Base-by-base conservation (phyloP, 2,888 invertebrate genomes). In the Aphrophora alni region DNA sequence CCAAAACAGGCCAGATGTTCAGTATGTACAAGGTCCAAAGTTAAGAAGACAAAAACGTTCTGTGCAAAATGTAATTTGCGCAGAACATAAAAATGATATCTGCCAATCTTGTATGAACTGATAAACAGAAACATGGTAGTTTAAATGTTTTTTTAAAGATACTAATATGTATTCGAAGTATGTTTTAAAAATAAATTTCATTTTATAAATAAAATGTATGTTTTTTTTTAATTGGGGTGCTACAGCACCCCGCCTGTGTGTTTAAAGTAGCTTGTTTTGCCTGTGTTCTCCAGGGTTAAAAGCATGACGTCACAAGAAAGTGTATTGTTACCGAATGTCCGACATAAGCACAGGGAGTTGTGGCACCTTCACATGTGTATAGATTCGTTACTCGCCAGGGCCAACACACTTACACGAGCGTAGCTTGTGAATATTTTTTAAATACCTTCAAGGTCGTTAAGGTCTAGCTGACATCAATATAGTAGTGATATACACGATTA, bases 121-220 rank as follows among this genome's bases (percentile, higher is more conserved):
- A 68, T 68, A 68, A 68, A n/a, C 21, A 68, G n/a, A 68, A n/a
- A 68, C 68, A 68, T 68, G 24, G 68, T 68, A 21, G n/a, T 68
- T 3, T 68, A 68, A 68, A 68, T 12, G 68, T 5, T 68, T 21
- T 21, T 68, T 68, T 44, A 3, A 24, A 68, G 24, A 68, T 68
- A 68, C 24, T 68, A 21, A 68, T 68, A 68, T 68, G 68, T 21
- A 68, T 68, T 68, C n/a, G 5, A 21, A 68, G 68, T 68, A 21
- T 5, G 24, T 68, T 21, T 68, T 68, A 68, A 68, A 3, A 21
- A n/a, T 68, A 68, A 21, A 68, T 68, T 68, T 68, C 4, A 68
- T 68, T 21, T 68, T 68, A 68, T 68, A 68, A 68, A n/a, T 68
- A 68, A 68, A 68, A n/a, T 68, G 24, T 68, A 21, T 68, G n/a